Base-by-base conservation (phyloP, 2,113 vertebrate species). In the Pardalotus punctatus region DNA sequence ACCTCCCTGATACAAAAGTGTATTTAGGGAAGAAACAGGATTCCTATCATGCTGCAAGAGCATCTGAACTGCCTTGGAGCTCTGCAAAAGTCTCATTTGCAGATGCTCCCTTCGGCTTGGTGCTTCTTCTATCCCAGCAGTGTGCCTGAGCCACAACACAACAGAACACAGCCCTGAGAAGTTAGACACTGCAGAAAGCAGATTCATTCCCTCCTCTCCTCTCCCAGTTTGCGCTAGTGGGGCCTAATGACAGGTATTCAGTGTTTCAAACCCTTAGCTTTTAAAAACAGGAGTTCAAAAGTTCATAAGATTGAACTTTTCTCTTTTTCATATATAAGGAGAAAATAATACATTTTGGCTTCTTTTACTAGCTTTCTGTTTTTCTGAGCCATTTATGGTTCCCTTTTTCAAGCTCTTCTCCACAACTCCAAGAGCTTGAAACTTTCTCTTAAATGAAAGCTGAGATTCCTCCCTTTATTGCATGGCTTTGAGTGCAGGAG, bases 401-500 rank as follows among this genome's bases (percentile, higher is more conserved):
- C 72, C 11, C 62, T 90, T 91, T 81, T 95, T 90, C 88, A 86
- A 92, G 88, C 72, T 92, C 80, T 92, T 93, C 79, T 88, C 82
- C 33, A 64, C 45, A 78, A 12, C 56, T 96, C 89, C 69, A 74
- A 92, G 76, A 53, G 56, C 61, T 94, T 94, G 80, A 95, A 96
- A 90, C 69, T 90, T 96, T 96, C 82, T 87, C 57, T 92, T 66
- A 96, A 92, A 94, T 81, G 90, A 95, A 97, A 96, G 48, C 72
- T 86, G 94, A 96, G 93, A 95, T 93, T 97, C 90, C 69, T 93
- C 69, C 69, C 84, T 95, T 97, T 96, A 95, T 96, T 96, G 85
- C 67, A 88, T 67, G 82, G 80, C 79, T 96, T 94, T 97, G 85
- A 91, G 92, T 81, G 43, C 79, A 96, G 76, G 64, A 95, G 90